phyloP scores from a whole-genome alignment of 2,113 vertebrate species.

The Tyrannus savana region DNA sequence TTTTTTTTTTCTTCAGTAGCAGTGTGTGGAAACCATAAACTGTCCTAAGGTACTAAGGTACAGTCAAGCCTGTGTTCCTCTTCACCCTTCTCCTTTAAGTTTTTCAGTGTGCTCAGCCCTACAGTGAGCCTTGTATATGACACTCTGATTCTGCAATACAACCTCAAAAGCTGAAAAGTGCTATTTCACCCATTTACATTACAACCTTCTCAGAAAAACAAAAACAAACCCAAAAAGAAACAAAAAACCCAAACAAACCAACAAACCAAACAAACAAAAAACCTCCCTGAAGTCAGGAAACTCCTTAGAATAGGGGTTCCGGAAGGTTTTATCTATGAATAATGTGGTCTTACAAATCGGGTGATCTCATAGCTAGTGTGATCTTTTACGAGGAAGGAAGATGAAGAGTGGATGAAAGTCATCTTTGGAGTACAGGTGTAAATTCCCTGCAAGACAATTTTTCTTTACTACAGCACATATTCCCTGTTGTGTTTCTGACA shows the following conservation, averaged over 20 bases:
- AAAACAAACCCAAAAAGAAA: neutral
- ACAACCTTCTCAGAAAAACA: neutral
- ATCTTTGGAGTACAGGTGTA: neutral
- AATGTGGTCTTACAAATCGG: neutral
- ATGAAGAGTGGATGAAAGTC: neutral
- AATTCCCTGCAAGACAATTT: neutral
- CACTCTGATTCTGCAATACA: accelerated
- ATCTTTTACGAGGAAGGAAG: neutral
- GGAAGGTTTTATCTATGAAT: neutral
- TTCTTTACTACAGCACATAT: neutral
- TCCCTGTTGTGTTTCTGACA: neutral
- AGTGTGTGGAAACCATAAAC: neutral
- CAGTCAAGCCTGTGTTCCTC: neutral
- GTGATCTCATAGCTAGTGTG: neutral
- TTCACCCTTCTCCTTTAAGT: neutral
- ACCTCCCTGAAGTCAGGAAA: neutral
- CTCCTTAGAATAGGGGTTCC: neutral
- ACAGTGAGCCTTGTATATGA: neutral
- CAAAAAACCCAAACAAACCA: too few species aligned
- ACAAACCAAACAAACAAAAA: too few species aligned
- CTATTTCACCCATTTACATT: neutral
- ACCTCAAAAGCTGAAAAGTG: neutral
- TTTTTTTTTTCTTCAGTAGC: neutral
- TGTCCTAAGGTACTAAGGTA: neutral
- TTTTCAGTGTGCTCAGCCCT: neutral